A percentile compares a stretch with the other conserved stretches of the same genome.
Evolutionary conservation across 2,113 vertebrate species (phyloP).

Genomic region (Esox niger): DNA sequence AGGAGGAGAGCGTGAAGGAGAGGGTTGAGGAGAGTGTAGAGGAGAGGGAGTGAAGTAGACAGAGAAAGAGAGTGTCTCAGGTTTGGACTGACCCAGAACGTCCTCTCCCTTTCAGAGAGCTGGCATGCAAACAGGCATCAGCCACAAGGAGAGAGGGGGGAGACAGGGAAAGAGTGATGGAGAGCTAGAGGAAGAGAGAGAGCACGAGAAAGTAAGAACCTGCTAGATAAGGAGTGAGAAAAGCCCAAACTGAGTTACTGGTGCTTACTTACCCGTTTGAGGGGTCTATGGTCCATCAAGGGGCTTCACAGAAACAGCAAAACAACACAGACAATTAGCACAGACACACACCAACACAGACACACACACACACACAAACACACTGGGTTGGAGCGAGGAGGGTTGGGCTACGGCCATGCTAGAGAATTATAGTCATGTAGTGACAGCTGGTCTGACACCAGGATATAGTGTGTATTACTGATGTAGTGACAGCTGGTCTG

Average conservation of each 20-base stretch:
- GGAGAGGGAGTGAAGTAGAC: slow-evolving; percentile 6
- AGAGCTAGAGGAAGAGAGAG: slow-evolving; percentile 52
- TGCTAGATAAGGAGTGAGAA: slow-evolving; percentile 15
- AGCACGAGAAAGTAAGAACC: slow-evolving; percentile 14
- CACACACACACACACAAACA: too few species aligned
- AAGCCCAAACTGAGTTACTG: not conserved
- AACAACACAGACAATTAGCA: slow-evolving; percentile 99
- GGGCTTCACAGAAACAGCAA: slow-evolving; percentile 95
- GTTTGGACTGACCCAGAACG: slow-evolving; percentile 33
- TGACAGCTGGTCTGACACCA: too few species aligned
- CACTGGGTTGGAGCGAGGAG: slow-evolving; percentile 30
- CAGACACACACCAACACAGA: too few species aligned
- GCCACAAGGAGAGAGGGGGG: slow-evolving; percentile 59
- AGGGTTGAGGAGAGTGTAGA: slow-evolving; percentile 18
- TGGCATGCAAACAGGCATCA: slow-evolving; percentile 97
- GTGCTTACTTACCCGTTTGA: slow-evolving; percentile 92
- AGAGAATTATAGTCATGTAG: too few species aligned
- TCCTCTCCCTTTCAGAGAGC: slow-evolving; percentile 62
- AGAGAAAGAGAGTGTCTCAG: not conserved
- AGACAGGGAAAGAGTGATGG: slow-evolving; percentile 64
- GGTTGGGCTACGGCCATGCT: too few species aligned
- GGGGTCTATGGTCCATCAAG: slow-evolving; percentile 99
- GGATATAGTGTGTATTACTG: too few species aligned
- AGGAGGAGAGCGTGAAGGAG: slow-evolving; percentile 11
- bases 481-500: too few species aligned